These are phyloP conservation scores for Euleptes europaea DNA, from an alignment of 2,113 vertebrate genomes.

Conservation along the genomic window DNA sequence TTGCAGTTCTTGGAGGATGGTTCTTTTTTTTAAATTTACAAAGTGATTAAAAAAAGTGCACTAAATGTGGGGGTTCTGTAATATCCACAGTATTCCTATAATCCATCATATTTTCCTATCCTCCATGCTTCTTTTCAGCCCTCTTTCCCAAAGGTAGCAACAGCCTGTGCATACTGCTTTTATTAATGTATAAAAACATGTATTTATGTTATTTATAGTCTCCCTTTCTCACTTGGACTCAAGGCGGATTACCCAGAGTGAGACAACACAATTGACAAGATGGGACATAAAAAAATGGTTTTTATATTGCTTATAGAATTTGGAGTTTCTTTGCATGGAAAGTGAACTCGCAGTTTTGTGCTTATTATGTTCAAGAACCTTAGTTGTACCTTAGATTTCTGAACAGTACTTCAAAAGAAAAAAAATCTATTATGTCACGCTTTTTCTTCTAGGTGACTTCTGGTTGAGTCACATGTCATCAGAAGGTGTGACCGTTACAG, in stretches of 20 bases:
- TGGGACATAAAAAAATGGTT: too few species aligned
- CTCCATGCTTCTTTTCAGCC: not conserved
- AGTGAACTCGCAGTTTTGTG: too few species aligned
- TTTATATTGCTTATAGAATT: too few species aligned
- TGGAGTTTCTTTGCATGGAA: not conserved
- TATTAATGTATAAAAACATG: too few species aligned
- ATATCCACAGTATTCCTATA: not conserved
- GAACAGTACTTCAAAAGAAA: not conserved
- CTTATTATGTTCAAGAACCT: not conserved
- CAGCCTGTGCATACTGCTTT: not conserved
- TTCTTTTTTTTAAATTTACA: too few species aligned
- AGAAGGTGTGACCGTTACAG: slow-evolving; percentile 77
- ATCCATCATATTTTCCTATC: not conserved
- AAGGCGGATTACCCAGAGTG: too few species aligned
- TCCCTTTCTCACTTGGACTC: too few species aligned
- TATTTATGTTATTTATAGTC: too few species aligned
- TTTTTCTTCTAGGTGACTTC: slow-evolving; percentile 37
- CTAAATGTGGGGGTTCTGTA: not conserved
- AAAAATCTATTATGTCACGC: not conserved
- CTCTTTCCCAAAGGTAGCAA: not conserved
- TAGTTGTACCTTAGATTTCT: not conserved
- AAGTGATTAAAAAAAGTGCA: not conserved
- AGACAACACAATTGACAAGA: too few species aligned
- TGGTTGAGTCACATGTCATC: slow-evolving; percentile 74
- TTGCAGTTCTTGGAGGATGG: too few species aligned